Evolutionary conservation across 2,888 invertebrate genomes (phyloP).

Genomic region (Apamea crenata): DNA sequence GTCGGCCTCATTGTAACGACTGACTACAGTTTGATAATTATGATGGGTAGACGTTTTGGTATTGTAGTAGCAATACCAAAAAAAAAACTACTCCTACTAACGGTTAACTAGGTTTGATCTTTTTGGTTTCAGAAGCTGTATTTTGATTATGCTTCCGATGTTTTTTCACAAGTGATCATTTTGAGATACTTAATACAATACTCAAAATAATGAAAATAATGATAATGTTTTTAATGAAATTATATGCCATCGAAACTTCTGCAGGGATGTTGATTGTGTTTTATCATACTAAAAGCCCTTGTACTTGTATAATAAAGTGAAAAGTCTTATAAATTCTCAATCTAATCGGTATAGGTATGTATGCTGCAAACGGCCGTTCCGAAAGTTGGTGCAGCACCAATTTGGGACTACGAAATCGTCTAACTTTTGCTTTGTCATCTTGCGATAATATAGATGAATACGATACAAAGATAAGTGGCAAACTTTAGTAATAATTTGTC

Average conservation of each 20-base stretch:
- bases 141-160: neutral
- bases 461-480: conserved; percentile 21
- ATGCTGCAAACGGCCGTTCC: neutral
- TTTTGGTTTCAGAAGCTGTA: neutral
- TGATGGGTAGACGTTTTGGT: conserved; percentile 1
- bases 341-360: neutral
- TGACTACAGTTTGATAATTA: conserved; percentile 11
- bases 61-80: neutral
- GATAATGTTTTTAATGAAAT: neutral
- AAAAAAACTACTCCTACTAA: neutral
- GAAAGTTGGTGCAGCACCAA: neutral
- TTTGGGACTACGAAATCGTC: neutral
- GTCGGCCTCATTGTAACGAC: neutral
- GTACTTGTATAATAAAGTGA: too few relatives aligned
- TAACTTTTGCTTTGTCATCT: neutral
- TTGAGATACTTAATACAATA: too few relatives aligned
- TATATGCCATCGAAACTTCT: neutral
- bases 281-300: neutral
- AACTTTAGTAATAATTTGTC: conserved; percentile 39
- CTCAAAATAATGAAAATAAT: too few relatives aligned
- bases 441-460: neutral
- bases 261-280: neutral
- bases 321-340: neutral
- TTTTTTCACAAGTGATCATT: neutral
- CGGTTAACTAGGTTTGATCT: neutral